phyloP scores from a whole-genome alignment of 2,888 invertebrate species.

The Hydraecia micacea region DNA sequence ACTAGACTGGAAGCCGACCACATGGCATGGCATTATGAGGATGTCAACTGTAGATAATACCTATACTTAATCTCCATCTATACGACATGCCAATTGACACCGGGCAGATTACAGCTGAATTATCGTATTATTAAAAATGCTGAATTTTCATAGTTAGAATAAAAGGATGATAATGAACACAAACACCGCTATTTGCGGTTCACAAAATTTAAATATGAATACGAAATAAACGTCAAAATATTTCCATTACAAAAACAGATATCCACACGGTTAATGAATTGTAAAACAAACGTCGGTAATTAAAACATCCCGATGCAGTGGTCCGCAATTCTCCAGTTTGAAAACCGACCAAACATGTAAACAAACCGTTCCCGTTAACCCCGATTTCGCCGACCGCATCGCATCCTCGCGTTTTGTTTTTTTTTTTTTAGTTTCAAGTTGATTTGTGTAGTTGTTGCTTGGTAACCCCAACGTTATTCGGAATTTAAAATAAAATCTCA shows the following conservation, averaged over 20 bases:
- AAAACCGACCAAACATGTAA: slow-evolving; percentile 79
- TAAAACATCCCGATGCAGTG: slow-evolving; percentile 75
- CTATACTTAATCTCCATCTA: not conserved
- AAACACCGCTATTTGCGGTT: slow-evolving; percentile 10
- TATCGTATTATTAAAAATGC: not conserved
- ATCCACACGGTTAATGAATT: slow-evolving; percentile 68
- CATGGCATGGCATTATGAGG: not conserved
- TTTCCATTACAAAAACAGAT: slow-evolving; percentile 51
- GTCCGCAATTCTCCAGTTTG: slow-evolving; percentile 70
- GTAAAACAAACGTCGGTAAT: slow-evolving; percentile 74
- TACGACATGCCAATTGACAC: not conserved
- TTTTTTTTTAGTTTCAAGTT: slow-evolving; percentile 77
- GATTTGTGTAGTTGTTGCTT: slow-evolving; percentile 79
- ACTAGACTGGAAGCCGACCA: slow-evolving; percentile 15
- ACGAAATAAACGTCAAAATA: slow-evolving; percentile 55
- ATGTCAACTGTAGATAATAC: slow-evolving; percentile 1
- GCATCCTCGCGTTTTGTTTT: slow-evolving; percentile 71
- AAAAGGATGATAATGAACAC: slow-evolving; percentile 13
- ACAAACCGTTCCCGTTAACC: slow-evolving; percentile 82
- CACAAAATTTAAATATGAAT: slow-evolving; percentile 43
- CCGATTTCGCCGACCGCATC: slow-evolving; percentile 77
- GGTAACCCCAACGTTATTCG: slow-evolving; percentile 67
- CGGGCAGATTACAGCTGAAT: not conserved
- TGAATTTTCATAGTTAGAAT: slow-evolving; percentile 6
- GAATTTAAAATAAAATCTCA: slow-evolving; percentile 67